phyloP scores from a whole-genome alignment of 2,888 invertebrate species.

The Xanthorhoe spadicearia region DNA sequence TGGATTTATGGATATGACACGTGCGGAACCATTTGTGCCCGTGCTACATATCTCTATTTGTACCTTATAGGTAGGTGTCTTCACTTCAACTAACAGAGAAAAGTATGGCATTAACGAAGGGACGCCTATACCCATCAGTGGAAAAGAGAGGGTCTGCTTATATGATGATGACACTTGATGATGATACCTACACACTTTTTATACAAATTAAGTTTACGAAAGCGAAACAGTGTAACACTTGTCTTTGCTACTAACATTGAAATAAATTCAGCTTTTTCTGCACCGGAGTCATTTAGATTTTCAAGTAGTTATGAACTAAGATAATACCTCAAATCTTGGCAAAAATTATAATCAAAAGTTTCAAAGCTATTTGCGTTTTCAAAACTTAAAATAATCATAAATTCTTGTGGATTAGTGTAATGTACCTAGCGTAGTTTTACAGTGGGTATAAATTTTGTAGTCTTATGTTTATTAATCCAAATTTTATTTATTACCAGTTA shows the following conservation, averaged over 20 bases:
- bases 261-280: not conserved
- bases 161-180: no score
- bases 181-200: no score
- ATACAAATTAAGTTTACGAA: no score
- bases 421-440: not conserved
- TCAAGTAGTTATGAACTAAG: not conserved
- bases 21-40: slow-evolving; percentile 21
- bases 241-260: not conserved
- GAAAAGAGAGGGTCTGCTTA: no score
- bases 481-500: no score
- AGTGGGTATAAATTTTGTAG: not conserved
- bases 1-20: slow-evolving; percentile 32
- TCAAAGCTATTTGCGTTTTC: not conserved
- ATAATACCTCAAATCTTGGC: not conserved
- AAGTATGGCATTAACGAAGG: no score
- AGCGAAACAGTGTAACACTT: no score
- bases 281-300: not conserved
- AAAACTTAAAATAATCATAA: not conserved
- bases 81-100: not conserved
- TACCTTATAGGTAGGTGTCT: not conserved
- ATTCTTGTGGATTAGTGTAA: not conserved
- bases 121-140: no score
- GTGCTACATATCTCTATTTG: slow-evolving; percentile 1
- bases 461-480: not conserved
- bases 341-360: not conserved